phyloP scores from a whole-genome alignment of 2,113 vertebrate genomes.

The Neoarius graeffei region DNA sequence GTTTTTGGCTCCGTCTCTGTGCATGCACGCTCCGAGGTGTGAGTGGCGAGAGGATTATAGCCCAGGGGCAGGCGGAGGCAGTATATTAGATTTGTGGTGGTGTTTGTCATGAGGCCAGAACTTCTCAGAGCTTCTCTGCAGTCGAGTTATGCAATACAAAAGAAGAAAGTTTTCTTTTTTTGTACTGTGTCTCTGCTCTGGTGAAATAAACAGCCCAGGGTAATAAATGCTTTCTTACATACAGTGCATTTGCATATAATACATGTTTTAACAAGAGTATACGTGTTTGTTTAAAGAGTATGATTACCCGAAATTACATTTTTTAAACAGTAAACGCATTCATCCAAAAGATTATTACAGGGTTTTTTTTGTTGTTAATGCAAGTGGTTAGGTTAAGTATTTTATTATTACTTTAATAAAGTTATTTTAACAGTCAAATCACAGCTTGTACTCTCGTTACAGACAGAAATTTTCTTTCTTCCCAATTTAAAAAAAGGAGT shows the following conservation, averaged over 20 bases:
- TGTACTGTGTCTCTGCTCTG: slow-evolving; percentile 52
- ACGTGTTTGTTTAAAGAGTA: not conserved
- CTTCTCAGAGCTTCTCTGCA: slow-evolving; percentile 56
- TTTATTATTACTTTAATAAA: too few relatives aligned
- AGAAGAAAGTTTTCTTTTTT: slow-evolving; percentile 60
- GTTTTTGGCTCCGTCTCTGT: not conserved
- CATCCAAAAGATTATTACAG: not conserved
- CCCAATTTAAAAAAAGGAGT: not conserved
- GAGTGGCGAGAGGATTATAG: slow-evolving; percentile 50
- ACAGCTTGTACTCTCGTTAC: not conserved
- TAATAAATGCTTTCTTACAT: not conserved
- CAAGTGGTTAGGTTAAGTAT: too few relatives aligned
- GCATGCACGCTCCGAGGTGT: slow-evolving; percentile 34
- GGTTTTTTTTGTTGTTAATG: too few relatives aligned
- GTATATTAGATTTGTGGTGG: slow-evolving; percentile 29
- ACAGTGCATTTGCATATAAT: not conserved
- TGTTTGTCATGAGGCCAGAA: slow-evolving; percentile 61
- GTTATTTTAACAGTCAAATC: not conserved
- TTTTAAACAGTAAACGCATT: not conserved
- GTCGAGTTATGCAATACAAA: slow-evolving; percentile 65
- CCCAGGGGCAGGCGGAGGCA: not conserved
- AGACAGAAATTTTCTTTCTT: not conserved
- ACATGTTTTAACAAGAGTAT: not conserved
- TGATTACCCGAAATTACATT: not conserved
- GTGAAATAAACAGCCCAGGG: not conserved